Conservation (phyloP, 2,797 vertebrate species). For the Mallotus villosus region DNA sequence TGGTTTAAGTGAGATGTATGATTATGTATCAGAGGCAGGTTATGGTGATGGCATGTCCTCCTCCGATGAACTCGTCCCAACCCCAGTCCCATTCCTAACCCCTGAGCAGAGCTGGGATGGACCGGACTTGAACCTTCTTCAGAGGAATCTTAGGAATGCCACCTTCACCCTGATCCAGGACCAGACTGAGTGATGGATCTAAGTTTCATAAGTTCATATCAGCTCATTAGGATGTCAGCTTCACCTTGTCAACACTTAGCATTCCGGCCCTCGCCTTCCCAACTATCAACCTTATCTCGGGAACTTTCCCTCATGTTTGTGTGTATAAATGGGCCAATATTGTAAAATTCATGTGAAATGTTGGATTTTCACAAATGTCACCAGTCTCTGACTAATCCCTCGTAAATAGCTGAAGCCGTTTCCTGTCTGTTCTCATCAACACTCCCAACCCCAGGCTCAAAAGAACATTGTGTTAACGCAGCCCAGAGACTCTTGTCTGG, state of each 20-base stretch:
- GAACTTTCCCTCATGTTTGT: too few relatives aligned
- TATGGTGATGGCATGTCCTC: conserved; percentile 35
- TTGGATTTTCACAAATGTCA: neutral
- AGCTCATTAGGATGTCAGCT: too few relatives aligned
- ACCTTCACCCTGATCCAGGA: neutral
- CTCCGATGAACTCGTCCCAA: neutral
- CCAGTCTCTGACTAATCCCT: neutral
- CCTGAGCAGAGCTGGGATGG: neutral
- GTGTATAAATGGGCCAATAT: too few relatives aligned
- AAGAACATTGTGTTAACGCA: neutral
- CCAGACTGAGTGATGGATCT: too few relatives aligned
- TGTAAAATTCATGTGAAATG: too few relatives aligned
- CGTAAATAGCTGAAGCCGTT: neutral
- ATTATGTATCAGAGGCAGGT: conserved; percentile 27
- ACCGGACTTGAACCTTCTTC: neutral
- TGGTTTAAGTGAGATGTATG: too few relatives aligned
- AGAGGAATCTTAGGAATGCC: neutral
- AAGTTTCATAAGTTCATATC: too few relatives aligned
- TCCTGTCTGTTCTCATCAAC: neutral
- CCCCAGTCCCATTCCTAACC: too few relatives aligned
- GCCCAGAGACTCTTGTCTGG: neutral
- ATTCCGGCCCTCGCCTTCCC: too few relatives aligned
- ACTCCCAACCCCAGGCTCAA: neutral
- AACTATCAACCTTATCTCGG: too few relatives aligned
- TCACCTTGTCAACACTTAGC: too few relatives aligned